Conservation (phyloP, 2,797 vertebrate genomes). For the Periophthalmus magnuspinnatus region DNA sequence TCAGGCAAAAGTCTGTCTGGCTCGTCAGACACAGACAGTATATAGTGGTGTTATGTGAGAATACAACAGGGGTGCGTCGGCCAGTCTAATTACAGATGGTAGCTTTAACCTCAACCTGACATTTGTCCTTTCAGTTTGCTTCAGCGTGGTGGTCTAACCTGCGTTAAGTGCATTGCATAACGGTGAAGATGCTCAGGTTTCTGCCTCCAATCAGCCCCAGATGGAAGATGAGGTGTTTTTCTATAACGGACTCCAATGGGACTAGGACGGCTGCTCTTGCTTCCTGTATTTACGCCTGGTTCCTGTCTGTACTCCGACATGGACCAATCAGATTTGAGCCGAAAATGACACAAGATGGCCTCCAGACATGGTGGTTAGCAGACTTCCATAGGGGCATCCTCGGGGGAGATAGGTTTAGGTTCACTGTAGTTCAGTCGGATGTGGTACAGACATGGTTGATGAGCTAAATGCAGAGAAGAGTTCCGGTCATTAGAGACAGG, state of each 20-base stretch:
- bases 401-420: neutral
- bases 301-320: constrained; percentile 26
- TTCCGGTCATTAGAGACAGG: neutral
- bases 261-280: constrained; percentile 11
- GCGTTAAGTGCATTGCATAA: constrained; percentile 69
- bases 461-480: neutral
- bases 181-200: constrained; percentile 60
- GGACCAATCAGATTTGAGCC: constrained; percentile 28
- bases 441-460: constrained; percentile 2
- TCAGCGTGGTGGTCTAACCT: constrained; percentile 32
- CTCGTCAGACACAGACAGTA: too few relatives aligned
- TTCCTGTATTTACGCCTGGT: constrained; percentile 26
- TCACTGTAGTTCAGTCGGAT: constrained; percentile 5
- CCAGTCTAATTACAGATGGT: too few relatives aligned
- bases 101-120: neutral
- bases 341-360: constrained; percentile 32
- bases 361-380: constrained; percentile 12
- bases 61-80: too few relatives aligned
- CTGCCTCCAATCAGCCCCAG: constrained; percentile 63
- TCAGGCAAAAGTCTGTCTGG: too few relatives aligned
- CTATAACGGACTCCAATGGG: constrained; percentile 45
- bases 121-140: neutral
- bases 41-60: too few relatives aligned
- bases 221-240: constrained; percentile 65
- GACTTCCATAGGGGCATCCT: constrained; percentile 3